Base-by-base conservation (phyloP, 2,113 vertebrate species). In the Poeciliopsis turrubarensis region DNA sequence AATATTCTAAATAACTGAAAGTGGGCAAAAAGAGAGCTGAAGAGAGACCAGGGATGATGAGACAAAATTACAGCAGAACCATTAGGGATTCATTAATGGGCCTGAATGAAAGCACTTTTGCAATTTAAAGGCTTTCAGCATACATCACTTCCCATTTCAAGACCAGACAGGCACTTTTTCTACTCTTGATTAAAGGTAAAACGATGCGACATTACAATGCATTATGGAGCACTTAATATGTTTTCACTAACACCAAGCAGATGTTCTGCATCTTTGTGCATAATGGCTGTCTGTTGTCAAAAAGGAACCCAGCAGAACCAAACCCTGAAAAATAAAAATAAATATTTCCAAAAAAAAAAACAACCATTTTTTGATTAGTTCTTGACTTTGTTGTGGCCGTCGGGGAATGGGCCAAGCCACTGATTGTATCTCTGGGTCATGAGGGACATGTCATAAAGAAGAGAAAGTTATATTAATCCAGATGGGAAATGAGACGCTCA, bases 101-200 rank as follows among this genome's bases (percentile, higher is more conserved):
- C 2, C 27, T 62, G 60, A 68, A 71, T 39, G 31, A 70, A 77
- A 71, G 65, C 77, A 75, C 77, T 80, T 34, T 32, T 1, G 10
- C 76, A 54, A 30, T 81, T 75, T 79, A 47, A 77, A 34, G 29
- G 80, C 81, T 87, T 83, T 89, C 71, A 87, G 67, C 34, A 1
- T 5, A 14, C 66, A 30, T 71, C 61, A 44, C 1, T 0, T 29
- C 13, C 30, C 9, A 39, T 71, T 77, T 34, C 10, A 62, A 51
- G 69, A 68, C 64, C 30, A 54, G 41, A 54, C 11, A 32, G n/a
- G 4, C 60, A 9, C 70, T 70, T 66, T 57, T 44, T 77, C 25
- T 32, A 0, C 5, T 39, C 3, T 4, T 26, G 13, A 68, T 37
- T 73, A 70, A 6, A 26, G 67, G 15, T 25, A 5, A 68, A 79